Conservation (phyloP, 2,888 invertebrate species). For the Netelia virgata region DNA sequence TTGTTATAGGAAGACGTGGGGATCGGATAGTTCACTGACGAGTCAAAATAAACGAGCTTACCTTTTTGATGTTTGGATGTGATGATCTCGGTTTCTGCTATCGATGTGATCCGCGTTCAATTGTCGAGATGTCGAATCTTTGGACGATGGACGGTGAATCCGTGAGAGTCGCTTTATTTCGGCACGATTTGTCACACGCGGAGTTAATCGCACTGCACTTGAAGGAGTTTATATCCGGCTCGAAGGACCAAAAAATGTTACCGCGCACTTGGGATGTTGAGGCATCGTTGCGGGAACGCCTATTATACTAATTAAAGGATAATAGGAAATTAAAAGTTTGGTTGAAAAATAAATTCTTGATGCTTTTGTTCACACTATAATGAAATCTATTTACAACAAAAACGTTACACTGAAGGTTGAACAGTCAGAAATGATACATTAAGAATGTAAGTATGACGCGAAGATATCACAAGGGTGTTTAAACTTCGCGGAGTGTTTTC, state of each 20-base stretch:
- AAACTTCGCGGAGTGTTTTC: too few species aligned
- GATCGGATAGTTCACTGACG: too few species aligned
- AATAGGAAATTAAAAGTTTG: too few species aligned
- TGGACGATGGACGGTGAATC: background rate
- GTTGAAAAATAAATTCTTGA: too few species aligned
- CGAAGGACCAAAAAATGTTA: constrained; percentile 52
- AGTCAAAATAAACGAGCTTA: constrained; percentile 7
- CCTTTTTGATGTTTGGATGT: background rate
- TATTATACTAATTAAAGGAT: background rate
- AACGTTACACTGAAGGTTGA: too few species aligned
- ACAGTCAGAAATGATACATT: too few species aligned
- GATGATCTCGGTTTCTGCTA: background rate
- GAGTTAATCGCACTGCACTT: background rate
- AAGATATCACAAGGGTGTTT: too few species aligned
- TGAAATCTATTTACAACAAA: too few species aligned
- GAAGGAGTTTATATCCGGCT: constrained; percentile 45
- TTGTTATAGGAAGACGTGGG: background rate
- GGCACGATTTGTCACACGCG: background rate
- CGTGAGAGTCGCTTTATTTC: background rate
- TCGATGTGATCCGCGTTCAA: too few species aligned
- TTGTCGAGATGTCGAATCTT: too few species aligned
- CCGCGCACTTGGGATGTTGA: constrained; percentile 29
- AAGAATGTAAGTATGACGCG: too few species aligned
- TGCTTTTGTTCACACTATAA: too few species aligned
- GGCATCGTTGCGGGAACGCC: constrained; percentile 12